Evolutionary conservation across 2,113 vertebrate species (phyloP), one percentile per base, ranked within the genome.

Genomic region (Argyrosomus japonicus): DNA sequence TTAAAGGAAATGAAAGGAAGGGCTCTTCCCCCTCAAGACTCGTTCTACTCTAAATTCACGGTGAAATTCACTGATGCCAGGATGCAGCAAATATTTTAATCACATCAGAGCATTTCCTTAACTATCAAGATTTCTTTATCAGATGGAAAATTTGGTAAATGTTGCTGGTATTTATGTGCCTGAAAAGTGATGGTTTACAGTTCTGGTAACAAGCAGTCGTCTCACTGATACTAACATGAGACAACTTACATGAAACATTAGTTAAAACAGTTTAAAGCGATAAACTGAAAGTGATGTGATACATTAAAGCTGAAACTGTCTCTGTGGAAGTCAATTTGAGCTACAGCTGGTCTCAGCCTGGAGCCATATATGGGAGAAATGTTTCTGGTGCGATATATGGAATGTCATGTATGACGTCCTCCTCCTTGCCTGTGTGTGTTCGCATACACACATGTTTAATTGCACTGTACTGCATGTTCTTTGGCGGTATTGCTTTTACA

Each of bases 301-400:
- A 70, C 23, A 40, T 6, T 15, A 48, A 62, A 61, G 32, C n/a
- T 74, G 51, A 68, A 68, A 53, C 27, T 71, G 43, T 13, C n/a
- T 25, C 56, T 25, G 1, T 43, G 47, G 0, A 53, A 67, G 70
- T 79, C 9, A 84, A 29, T 83, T 45, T 78, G 61, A 74, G 73
- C 75, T 58, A 12, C 75, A 48, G 76, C 79, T 75, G 53, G 25
- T 47, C 47, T 74, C 25, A 48, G 58, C 25, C 77, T 71, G 58
- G 69, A 84, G 50, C 90, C 89, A 79, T 93, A 93, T 91, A 92
- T 83, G 87, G 90, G 45, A 88, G 79, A 84, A 92, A 83, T 61
- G 83, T 76, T 76, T 79, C 77, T 84, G 71, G 54, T 58, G 15
- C 47, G 64, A 72, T 77, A 84, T 63, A 68, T 81, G 84, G 91